Evolutionary conservation across 53 echinoderm and acorn worm species (phyloP).

Genomic region (Mesocentrotus franciscanus): DNA sequence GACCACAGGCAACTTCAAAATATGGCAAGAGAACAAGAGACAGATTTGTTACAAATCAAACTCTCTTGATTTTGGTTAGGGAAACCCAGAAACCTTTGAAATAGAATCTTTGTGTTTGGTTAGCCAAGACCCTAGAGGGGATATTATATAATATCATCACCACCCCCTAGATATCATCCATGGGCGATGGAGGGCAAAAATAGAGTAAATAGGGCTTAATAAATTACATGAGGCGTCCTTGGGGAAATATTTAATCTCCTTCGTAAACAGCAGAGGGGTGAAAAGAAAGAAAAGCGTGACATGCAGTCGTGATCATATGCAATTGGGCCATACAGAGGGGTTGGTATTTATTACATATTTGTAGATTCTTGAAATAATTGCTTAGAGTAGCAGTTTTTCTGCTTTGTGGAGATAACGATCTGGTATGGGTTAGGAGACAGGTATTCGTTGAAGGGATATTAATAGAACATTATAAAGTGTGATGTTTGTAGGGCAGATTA

Average conservation of each 20-base stretch:
- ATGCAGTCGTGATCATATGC: not conserved
- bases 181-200: not conserved
- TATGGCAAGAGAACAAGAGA: slow-evolving; percentile 41
- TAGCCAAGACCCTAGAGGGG: slow-evolving; percentile 13
- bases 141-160: slow-evolving; percentile 50
- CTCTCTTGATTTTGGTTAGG: not conserved
- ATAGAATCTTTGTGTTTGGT: not conserved
- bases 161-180: slow-evolving; percentile 22
- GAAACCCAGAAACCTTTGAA: slow-evolving; percentile 20
- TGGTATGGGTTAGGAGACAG: not conserved
- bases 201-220: slow-evolving; percentile 7
- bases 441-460: not conserved
- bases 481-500: no score
- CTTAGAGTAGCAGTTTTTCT: slow-evolving; percentile 7
- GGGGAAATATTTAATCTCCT: slow-evolving; percentile 36
- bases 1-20: slow-evolving; percentile 18
- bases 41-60: slow-evolving; percentile 38
- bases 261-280: slow-evolving; percentile 16
- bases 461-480: no score
- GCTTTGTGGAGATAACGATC: not conserved
- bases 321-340: not conserved
- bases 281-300: slow-evolving; percentile 15
- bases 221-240: slow-evolving; percentile 2
- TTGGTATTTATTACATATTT: slow-evolving; percentile 27
- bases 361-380: slow-evolving; percentile 16